phyloP scores from a whole-genome alignment of 92 coral and sea anemone genomes.

The Ricordea florida region DNA sequence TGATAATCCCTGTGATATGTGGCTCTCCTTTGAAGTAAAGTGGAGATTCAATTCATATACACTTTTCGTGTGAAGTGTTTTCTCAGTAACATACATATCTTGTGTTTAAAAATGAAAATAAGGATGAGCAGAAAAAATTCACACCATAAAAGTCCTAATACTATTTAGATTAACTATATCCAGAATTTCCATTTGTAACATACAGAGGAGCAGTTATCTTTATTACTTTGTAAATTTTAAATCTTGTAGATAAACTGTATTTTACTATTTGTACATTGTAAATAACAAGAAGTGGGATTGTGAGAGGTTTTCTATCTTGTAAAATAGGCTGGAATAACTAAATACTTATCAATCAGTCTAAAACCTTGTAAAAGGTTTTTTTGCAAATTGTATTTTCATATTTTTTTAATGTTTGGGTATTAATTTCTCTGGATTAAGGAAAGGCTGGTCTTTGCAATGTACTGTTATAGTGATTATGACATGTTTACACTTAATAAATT shows the following conservation, averaged over 20 bases:
- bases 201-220: constrained; percentile 53
- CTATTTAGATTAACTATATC: neutral
- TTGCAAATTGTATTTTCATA: constrained; percentile 45
- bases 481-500: constrained; percentile 26
- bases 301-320: constrained; percentile 22
- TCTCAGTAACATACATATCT: too few relatives aligned
- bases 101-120: too few relatives aligned
- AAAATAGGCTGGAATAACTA: constrained; percentile 4
- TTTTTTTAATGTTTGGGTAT: constrained; percentile 14
- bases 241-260: constrained; percentile 36
- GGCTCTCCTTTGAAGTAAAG: too few relatives aligned
- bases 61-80: too few relatives aligned
- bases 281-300: constrained; percentile 6
- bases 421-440: constrained; percentile 10
- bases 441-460: constrained; percentile 5
- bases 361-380: constrained; percentile 16
- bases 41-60: too few relatives aligned
- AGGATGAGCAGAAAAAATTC: too few relatives aligned
- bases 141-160: too few relatives aligned
- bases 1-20: too few relatives aligned
- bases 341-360: too few relatives aligned
- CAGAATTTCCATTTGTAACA: constrained; percentile 36
- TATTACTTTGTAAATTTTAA: constrained; percentile 19
- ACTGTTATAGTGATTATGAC: neutral
- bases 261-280: constrained; percentile 42